phyloP scores from a whole-genome alignment of 2,888 invertebrate genomes.

The Lamellibrachia columna region DNA sequence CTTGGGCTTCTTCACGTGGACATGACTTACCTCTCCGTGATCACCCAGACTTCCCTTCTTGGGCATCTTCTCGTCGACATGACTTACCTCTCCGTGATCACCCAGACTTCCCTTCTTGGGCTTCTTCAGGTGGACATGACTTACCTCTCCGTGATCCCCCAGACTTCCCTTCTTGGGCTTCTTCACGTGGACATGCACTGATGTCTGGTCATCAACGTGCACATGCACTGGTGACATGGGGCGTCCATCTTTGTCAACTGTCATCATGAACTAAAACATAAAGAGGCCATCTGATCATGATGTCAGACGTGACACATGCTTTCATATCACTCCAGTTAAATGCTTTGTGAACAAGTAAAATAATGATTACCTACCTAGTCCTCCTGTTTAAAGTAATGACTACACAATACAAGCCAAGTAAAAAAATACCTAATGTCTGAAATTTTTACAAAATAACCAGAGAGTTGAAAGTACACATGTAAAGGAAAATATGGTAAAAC shows the following conservation, averaged over 20 bases:
- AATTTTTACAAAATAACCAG: too few relatives aligned
- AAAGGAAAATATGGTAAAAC: too few relatives aligned
- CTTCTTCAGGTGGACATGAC: conserved; percentile 54
- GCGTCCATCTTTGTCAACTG: conserved; percentile 10
- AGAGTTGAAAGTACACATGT: too few relatives aligned
- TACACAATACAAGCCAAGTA: too few relatives aligned
- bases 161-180: conserved; percentile 46
- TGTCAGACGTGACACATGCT: not conserved
- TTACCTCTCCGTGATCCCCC: not conserved
- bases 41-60: not conserved
- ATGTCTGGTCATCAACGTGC: conserved; percentile 60
- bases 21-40: not conserved
- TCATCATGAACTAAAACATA: not conserved
- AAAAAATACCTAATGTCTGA: too few relatives aligned
- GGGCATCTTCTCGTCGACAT: not conserved
- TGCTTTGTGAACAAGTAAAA: too few relatives aligned
- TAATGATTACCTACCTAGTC: too few relatives aligned
- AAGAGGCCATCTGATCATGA: not conserved
- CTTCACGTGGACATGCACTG: conserved; percentile 62
- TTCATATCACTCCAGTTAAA: too few relatives aligned
- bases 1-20: too few relatives aligned
- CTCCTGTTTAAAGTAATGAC: too few relatives aligned
- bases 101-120: conserved; percentile 39
- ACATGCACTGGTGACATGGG: conserved; percentile 62
- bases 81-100: not conserved